phyloP scores from a whole-genome alignment of 2,113 vertebrate species.

The Phrynosoma platyrhinos region DNA sequence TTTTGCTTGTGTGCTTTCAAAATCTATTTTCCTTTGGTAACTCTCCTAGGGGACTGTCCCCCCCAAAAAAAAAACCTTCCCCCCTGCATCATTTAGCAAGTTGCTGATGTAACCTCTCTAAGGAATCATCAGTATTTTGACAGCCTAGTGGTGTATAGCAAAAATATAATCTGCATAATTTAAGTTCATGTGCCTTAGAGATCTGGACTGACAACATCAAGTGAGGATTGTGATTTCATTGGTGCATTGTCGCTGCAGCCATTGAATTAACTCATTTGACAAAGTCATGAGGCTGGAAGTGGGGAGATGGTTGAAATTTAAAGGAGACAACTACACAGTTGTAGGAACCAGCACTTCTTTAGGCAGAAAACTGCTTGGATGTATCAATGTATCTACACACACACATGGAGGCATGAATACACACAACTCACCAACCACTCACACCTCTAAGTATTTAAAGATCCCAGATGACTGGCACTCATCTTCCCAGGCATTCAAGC shows the following conservation, averaged over 20 bases:
- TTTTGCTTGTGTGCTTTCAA: not conserved
- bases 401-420: not conserved
- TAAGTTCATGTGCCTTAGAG: not conserved
- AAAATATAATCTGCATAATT: conserved; percentile 11
- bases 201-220: not conserved
- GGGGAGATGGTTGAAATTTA: not conserved
- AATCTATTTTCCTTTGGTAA: conserved; percentile 4
- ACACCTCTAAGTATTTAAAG: not conserved
- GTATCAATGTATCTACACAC: too few species aligned
- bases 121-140: conserved; percentile 17
- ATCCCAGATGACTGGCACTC: not conserved
- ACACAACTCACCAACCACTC: not conserved
- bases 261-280: not conserved
- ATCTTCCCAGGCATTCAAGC: not conserved
- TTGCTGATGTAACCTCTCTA: conserved; percentile 24
- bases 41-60: not conserved
- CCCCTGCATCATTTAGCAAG: conserved; percentile 13
- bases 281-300: not conserved
- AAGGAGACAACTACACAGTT: not conserved
- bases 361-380: too few species aligned
- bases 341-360: not conserved
- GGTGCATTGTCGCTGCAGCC: not conserved
- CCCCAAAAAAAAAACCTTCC: not conserved
- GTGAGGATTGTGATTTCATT: not conserved
- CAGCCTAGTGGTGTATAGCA: not conserved